phyloP scores from a whole-genome alignment of 2,888 invertebrate species.

The Acheta domesticus region DNA sequence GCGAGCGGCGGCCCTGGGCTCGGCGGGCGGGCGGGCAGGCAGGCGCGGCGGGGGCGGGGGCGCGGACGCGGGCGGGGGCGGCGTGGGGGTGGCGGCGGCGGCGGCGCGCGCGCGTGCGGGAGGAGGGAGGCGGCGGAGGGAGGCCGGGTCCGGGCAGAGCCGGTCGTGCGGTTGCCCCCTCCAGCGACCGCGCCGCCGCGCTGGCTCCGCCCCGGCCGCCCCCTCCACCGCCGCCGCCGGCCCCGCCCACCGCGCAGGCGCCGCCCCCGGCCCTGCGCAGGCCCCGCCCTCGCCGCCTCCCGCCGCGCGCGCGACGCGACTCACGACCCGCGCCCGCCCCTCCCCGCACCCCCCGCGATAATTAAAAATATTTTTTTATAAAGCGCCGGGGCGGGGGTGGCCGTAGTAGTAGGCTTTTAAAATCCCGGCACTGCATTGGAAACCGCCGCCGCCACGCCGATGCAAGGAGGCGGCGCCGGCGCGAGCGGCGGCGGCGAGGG shows the following conservation, averaged over 20 bases:
- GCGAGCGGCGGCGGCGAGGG: no score
- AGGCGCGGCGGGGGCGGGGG: background rate
- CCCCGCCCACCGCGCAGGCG: background rate
- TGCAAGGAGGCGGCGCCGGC: background rate
- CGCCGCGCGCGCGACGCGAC: background rate
- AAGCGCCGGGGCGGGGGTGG: background rate
- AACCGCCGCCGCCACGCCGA: background rate
- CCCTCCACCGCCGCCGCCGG: background rate
- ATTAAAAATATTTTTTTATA: constrained; percentile 18
- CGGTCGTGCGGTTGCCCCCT: background rate
- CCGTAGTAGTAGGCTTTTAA: background rate
- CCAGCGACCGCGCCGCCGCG: background rate
- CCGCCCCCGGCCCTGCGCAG: background rate
- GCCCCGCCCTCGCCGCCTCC: background rate
- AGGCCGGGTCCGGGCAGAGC: background rate
- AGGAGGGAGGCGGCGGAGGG: background rate
- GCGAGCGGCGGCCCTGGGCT: background rate
- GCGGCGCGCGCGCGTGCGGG: background rate
- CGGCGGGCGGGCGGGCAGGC: background rate
- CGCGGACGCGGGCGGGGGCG: background rate
- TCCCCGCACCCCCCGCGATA: background rate
- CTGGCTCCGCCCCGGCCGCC: background rate
- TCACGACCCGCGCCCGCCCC: background rate
- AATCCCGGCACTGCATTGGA: constrained; percentile 2
- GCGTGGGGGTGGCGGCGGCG: background rate